Conservation (phyloP, 2,797 vertebrate genomes). For the Coregonus sp. region DNA sequence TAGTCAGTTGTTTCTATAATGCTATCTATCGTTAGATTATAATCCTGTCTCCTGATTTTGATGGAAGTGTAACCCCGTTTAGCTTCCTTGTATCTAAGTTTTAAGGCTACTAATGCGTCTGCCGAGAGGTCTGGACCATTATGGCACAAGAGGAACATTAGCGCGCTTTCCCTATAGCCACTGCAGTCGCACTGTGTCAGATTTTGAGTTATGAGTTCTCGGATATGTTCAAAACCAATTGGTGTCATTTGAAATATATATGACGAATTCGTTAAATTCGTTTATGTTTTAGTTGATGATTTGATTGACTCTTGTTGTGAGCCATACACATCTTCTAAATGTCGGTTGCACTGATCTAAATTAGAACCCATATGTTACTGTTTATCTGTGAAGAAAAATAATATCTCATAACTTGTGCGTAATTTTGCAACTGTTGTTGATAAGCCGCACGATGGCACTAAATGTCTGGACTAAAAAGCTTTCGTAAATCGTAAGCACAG, state of each 20-base stretch:
- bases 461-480: not conserved
- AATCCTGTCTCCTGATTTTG: not conserved
- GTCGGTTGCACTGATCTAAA: too few species aligned
- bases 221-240: not conserved
- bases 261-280: not conserved
- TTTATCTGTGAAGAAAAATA: not conserved
- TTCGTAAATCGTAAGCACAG: not conserved
- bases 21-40: not conserved
- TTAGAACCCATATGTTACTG: not conserved
- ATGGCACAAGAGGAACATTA: not conserved
- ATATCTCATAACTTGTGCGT: too few species aligned
- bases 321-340: too few species aligned
- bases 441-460: conserved; percentile 5
- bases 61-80: not conserved
- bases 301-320: not conserved
- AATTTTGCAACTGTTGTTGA: conserved; percentile 1
- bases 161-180: not conserved
- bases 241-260: not conserved
- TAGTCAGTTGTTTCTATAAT: not conserved
- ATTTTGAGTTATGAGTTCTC: not conserved
- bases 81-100: too few species aligned
- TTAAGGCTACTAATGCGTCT: not conserved
- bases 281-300: not conserved
- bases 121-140: not conserved
- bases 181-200: not conserved